phyloP scores from a whole-genome alignment of 2,797 vertebrate genomes.

The Dipus sagitta region DNA sequence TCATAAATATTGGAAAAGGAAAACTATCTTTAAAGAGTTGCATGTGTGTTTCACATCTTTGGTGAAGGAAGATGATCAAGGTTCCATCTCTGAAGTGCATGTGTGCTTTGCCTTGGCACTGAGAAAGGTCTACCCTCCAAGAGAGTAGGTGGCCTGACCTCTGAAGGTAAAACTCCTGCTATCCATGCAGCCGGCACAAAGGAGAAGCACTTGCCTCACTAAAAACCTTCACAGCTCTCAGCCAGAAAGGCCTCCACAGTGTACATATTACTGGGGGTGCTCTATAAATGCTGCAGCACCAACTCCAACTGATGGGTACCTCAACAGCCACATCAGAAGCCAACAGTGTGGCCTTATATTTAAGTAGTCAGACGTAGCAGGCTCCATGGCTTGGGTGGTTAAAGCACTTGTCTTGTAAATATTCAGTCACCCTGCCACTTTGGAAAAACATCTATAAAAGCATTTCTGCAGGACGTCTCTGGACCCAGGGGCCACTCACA shows the following conservation, averaged over 20 bases:
- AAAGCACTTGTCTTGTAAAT: background rate
- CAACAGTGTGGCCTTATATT: background rate
- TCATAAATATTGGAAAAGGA: background rate
- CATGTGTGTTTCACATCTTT: background rate
- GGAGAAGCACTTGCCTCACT: background rate
- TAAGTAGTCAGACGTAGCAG: background rate
- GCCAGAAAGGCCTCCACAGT: no score
- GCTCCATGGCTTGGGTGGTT: no score
- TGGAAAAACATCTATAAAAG: background rate
- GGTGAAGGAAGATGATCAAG: background rate
- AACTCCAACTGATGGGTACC: accelerated
- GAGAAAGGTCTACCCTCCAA: conserved; percentile 48
- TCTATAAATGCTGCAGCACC: no score
- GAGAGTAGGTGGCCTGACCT: conserved; percentile 74
- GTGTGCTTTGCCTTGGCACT: conserved; percentile 20
- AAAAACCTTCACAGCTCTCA: conserved; percentile 43
- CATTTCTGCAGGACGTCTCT: conserved; percentile 16
- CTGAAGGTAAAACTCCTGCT: conserved; percentile 43
- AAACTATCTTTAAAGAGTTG: background rate
- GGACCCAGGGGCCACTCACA: background rate
- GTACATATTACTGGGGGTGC: no score
- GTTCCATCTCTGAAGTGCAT: background rate
- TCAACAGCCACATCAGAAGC: background rate
- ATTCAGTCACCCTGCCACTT: background rate
- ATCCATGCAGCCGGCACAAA: background rate